Conservation (phyloP, 2,888 invertebrate genomes). For the Ectobius pallidus region DNA sequence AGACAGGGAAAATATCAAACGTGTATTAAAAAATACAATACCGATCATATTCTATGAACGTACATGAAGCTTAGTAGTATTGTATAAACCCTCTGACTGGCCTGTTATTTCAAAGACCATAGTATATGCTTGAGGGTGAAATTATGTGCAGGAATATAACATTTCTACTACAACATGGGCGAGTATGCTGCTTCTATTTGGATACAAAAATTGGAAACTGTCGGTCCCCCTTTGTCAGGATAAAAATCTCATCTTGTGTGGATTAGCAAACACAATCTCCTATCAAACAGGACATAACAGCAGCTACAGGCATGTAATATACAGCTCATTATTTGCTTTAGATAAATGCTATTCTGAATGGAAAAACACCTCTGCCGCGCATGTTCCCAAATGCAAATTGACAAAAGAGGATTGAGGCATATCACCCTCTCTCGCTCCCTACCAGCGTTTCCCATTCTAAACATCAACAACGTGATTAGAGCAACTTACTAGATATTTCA, state of each 20-base stretch:
- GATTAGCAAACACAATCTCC: conserved; percentile 37
- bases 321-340: conserved; percentile 38
- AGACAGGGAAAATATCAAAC: too few species aligned
- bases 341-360: conserved; percentile 37
- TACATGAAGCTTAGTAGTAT: neutral
- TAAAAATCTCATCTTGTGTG: conserved; percentile 41
- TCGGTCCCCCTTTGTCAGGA: conserved; percentile 39
- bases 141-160: conserved; percentile 25
- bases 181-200: conserved; percentile 33
- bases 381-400: conserved; percentile 34
- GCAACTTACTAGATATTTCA: neutral
- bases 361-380: conserved; percentile 32
- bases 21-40: too few species aligned
- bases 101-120: conserved; percentile 13
- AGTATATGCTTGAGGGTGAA: neutral
- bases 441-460: neutral
- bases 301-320: conserved; percentile 31
- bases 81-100: neutral
- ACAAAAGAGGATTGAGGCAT: conserved; percentile 29
- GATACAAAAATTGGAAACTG: conserved; percentile 41
- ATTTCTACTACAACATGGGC: conserved; percentile 22
- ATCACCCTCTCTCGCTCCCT: neutral
- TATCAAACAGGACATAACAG: conserved; percentile 27
- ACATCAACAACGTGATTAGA: conserved; percentile 22
- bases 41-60: neutral